Conservation (phyloP, 2,113 vertebrate genomes). For the Pygoscelis antarcticus region DNA sequence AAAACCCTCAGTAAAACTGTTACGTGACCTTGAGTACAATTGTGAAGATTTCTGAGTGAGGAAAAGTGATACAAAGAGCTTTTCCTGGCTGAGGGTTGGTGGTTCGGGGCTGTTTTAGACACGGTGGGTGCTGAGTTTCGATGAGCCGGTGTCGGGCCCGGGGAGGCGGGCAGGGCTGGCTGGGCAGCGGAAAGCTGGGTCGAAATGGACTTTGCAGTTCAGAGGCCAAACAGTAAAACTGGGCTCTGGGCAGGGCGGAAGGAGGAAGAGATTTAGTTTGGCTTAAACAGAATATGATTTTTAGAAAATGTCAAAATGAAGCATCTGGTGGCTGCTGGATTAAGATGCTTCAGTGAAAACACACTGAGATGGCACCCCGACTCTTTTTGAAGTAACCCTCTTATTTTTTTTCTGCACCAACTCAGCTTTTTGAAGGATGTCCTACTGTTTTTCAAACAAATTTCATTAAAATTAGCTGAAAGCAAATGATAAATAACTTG, state of each 20-base stretch:
- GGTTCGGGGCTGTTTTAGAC: neutral
- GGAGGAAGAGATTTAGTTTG: neutral
- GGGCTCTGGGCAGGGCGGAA: neutral
- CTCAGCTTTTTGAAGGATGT: neutral
- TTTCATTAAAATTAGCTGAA: neutral
- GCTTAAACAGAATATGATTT: neutral
- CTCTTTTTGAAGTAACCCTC: neutral
- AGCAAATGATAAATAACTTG: neutral
- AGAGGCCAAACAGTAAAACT: neutral
- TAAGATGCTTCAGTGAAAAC: neutral
- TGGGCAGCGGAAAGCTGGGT: accelerated
- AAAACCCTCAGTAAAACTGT: neutral
- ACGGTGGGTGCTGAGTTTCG: neutral
- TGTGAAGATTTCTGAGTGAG: neutral
- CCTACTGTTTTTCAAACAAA: neutral
- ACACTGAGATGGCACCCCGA: accelerated
- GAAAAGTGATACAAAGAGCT: neutral
- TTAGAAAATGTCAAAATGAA: neutral
- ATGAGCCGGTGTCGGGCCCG: accelerated
- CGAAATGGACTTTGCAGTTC: neutral
- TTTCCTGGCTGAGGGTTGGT: neutral
- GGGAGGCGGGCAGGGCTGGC: neutral
- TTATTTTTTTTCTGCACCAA: neutral
- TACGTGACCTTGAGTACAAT: neutral
- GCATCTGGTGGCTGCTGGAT: neutral